Evolutionary conservation across 2,113 vertebrate species (phyloP).

Genomic region (Corythornis vintsioides): DNA sequence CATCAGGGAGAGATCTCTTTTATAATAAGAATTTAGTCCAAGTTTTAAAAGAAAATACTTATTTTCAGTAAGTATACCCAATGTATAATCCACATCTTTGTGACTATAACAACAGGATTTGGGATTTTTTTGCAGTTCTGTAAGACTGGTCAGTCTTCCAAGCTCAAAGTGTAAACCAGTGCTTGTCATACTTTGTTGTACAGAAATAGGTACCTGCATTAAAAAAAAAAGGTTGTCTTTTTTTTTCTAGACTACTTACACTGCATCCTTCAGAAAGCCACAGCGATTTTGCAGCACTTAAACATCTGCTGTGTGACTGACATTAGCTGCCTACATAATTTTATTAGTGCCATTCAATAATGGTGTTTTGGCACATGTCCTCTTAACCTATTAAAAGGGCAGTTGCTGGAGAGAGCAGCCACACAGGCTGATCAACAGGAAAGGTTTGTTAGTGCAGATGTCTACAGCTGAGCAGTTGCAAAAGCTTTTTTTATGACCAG

Average conservation of each 20-base stretch:
- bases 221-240: background rate
- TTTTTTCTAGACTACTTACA: background rate
- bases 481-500: background rate
- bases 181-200: background rate
- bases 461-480: background rate
- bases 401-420: background rate
- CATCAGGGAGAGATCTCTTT: background rate
- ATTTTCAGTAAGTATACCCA: background rate
- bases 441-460: background rate
- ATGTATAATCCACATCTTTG: background rate
- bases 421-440: background rate
- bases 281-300: background rate
- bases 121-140: background rate
- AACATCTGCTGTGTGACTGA: background rate
- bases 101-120: background rate
- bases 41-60: background rate
- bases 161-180: background rate
- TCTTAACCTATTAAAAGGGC: background rate
- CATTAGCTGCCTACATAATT: background rate
- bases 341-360: background rate
- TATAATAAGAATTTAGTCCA: background rate
- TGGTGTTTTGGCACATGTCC: conserved; percentile 16
- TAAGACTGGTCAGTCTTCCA: background rate
- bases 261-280: background rate
- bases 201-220: background rate